Base-by-base conservation (phyloP, 2,113 vertebrate genomes). In the Zosterops japonicus region DNA sequence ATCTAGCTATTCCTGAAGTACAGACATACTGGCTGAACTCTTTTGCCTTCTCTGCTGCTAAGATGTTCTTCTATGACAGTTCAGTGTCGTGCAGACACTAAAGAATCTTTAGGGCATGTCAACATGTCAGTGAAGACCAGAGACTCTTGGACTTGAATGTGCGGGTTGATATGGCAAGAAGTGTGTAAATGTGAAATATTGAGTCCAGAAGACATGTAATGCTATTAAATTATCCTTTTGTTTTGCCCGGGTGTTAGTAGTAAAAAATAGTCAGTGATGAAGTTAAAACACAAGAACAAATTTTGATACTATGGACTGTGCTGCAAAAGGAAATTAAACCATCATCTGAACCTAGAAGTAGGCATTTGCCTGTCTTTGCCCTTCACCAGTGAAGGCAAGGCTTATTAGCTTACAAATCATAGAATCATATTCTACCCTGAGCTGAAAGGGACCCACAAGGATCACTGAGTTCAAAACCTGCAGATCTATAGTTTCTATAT, bases 41-140 rank as follows among this genome's bases (percentile, higher is more conserved):
- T 56, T 70, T 17, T 36, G 7, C 20, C 8, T 64, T 72, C 25
- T 41, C 14, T 77, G 13, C 9, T 75, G 29, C 8, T 57, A 75
- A 25, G 9, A 53, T 57, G 5, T 25, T 35, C 29, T 75, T 61
- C 21, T 53, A 1, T 18, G 44, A 39, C 10, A 35, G 24, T 15
- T 36, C 23, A 52, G 27, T 77, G 20, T 61, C 0, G 0, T 15
- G 8, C 6, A 57, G 31, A 41, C 0, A 52, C 29, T 41, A 27
- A 21, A 77, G 2, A 61, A 53, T 64, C 23, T 36, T 49, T 28
- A 61, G 21, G 19, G 9, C 8, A 52, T 14, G 10, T 49, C 21
- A 78, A 39, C 18, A 44, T 24, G 7, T 17, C 21, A 65, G 1
- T 9, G 14, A 65, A 47, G 33, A 69, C 20, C 8, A 68, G 18